Base-by-base conservation (phyloP, 2,113 vertebrate genomes). In the Channa maculata region DNA sequence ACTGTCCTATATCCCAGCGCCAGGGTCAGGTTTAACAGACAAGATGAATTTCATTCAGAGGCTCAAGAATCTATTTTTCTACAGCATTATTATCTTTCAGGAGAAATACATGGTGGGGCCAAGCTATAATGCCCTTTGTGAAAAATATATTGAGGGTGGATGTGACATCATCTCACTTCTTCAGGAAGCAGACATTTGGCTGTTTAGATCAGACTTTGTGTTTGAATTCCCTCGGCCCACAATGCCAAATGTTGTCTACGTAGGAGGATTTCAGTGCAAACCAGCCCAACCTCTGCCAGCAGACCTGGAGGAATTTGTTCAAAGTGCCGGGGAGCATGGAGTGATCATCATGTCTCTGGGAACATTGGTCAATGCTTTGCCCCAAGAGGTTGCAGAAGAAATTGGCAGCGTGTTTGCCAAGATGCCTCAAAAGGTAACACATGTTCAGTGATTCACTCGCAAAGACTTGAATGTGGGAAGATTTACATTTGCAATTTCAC, bases 211-310 rank as follows among this genome's bases (percentile, higher is more conserved):
- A 5, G 90, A 94, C 65, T 94, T 91, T 74, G 89, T 92, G 10
- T 94, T 94, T 49, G 93, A 94, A 0, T 94, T 92, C 62, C 93
- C 92, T n/a, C 87, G 91, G 13, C 92, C 92, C 34, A 91, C 92
- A 1, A 91, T 93, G 92, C 92, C 92, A 34, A 93, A 93, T 24
- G 38, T 91, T 3, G 48, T 91, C 51, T 93, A 92, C 83, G 91
- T 93, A 0, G 91, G 91, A 45, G 93, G 93, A 11, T 94, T 91
- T 58, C 93, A 94, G 68, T 92, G 91, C 67, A 92, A 90, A 74
- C 85, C 85, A 3, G 80, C 86, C 3, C 76, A 88, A 11, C 88
- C 91, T 52, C 84, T 94, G 46, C 85, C 91, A 8, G 74, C 62
- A 4, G 80, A 92, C 24, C 64, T 93, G 81, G 92, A 94, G 71